Evolutionary conservation across 2,113 vertebrate genomes (phyloP).

Genomic region (Dicaeum eximium): DNA sequence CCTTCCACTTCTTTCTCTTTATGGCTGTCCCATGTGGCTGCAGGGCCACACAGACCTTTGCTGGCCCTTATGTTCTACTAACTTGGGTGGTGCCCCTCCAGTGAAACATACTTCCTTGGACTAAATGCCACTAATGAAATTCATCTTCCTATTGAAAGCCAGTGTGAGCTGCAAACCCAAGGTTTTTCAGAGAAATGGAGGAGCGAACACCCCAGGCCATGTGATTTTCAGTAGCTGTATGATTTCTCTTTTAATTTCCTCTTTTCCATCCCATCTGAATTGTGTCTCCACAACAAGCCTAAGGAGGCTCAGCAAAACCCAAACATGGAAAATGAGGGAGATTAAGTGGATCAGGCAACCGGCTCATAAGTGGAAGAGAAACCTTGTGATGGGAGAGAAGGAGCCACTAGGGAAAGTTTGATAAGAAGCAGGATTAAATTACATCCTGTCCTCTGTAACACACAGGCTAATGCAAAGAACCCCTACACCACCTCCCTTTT

Average conservation of each 20-base stretch:
- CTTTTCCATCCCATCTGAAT: not conserved
- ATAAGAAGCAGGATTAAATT: not conserved
- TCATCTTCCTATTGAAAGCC: not conserved
- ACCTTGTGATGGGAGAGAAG: not conserved
- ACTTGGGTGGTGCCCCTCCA: not conserved
- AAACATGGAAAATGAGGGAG: not conserved
- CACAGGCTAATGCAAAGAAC: not conserved
- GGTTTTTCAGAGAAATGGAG: not conserved
- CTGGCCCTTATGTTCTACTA: not conserved
- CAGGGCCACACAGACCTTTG: not conserved
- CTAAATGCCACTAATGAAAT: not conserved
- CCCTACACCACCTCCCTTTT: not conserved
- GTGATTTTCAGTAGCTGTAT: not conserved
- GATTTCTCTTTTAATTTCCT: conserved; percentile 31
- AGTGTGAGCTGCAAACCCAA: not conserved
- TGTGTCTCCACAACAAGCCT: not conserved
- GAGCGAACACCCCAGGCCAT: not conserved
- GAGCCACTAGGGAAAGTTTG: not conserved
- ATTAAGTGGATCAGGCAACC: conserved; percentile 3
- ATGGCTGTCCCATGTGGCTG: not conserved
- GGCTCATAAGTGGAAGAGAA: not conserved
- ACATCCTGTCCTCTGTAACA: not conserved
- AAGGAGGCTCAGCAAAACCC: not conserved
- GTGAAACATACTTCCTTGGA: not conserved
- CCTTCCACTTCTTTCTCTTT: not conserved